A percentile compares a stretch with the other conserved stretches of the same genome.
These are phyloP conservation scores for Tenthredo notha DNA, from an alignment of 2,888 invertebrate species.

Conservation along the genomic window DNA sequence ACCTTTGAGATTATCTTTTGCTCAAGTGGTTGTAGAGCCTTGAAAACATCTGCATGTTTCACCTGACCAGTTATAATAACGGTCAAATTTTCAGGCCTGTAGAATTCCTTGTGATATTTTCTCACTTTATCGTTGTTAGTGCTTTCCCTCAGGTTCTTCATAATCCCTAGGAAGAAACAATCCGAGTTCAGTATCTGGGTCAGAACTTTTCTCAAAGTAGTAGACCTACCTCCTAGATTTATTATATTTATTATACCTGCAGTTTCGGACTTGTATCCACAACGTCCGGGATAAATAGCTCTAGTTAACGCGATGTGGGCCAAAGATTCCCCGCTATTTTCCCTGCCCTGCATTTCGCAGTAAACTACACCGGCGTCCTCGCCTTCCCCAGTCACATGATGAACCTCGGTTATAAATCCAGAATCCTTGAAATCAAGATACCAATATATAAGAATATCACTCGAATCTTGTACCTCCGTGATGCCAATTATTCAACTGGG, in stretches of 20 bases:
- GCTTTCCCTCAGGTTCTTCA: conserved; percentile 90
- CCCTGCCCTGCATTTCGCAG: conserved; percentile 95
- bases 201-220: neutral
- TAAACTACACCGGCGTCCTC: conserved; percentile 97
- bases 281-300: conserved; percentile 89
- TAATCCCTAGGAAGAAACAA: conserved; percentile 76
- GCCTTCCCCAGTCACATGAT: conserved; percentile 93
- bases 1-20: conserved; percentile 87
- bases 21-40: conserved; percentile 86
- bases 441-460: neutral
- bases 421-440: conserved; percentile 82
- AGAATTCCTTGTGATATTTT: conserved; percentile 91
- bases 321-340: conserved; percentile 89
- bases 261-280: conserved; percentile 92
- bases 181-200: too few relatives aligned
- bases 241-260: conserved; percentile 82
- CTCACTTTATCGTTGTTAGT: conserved; percentile 91
- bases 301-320: conserved; percentile 84
- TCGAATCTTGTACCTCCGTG: neutral
- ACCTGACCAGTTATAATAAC: conserved; percentile 92
- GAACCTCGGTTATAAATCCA: conserved; percentile 93
- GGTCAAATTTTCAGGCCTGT: conserved; percentile 92
- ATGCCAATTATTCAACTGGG: too few relatives aligned
- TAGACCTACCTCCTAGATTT: neutral
- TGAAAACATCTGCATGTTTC: conserved; percentile 87